Conservation (phyloP, 2,888 invertebrate species). For the Mesodorylaimus sp. region DNA sequence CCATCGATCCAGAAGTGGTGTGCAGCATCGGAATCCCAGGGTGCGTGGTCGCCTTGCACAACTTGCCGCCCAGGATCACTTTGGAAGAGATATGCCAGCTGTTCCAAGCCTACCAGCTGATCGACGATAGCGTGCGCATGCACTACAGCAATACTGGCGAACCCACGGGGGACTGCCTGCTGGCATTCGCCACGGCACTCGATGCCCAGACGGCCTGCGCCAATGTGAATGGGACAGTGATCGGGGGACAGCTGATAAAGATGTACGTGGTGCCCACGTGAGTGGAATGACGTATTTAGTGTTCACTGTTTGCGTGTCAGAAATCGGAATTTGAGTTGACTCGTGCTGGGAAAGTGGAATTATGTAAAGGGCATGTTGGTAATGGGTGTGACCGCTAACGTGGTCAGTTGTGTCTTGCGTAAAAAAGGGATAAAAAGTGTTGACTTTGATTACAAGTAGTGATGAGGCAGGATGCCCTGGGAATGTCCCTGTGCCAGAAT, state of each 20-base stretch:
- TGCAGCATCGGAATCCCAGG: conserved; percentile 2
- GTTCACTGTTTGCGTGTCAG: too few relatives aligned
- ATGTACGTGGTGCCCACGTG: conserved; percentile 1
- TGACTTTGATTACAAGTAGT: too few relatives aligned
- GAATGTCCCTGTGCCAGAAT: too few relatives aligned
- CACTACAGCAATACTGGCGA: conserved; percentile 8
- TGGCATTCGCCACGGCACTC: background rate
- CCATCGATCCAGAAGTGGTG: conserved; percentile 8
- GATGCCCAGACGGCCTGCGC: background rate
- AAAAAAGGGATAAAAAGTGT: too few relatives aligned
- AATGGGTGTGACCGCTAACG: too few relatives aligned
- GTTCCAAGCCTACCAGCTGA: background rate
- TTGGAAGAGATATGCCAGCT: conserved; percentile 9
- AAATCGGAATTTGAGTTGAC: too few relatives aligned
- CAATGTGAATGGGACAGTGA: background rate
- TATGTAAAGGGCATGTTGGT: too few relatives aligned
- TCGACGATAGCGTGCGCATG: conserved; percentile 12
- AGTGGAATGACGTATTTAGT: too few relatives aligned
- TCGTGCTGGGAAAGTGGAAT: too few relatives aligned
- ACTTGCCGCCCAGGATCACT: conserved; percentile 8
- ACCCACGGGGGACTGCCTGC: conserved; percentile 12
- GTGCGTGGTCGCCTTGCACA: conserved; percentile 7
- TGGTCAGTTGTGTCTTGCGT: too few relatives aligned
- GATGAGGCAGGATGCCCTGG: too few relatives aligned
- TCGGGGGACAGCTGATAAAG: background rate